Evolutionary conservation across 37 sponge, comb jelly and placozoan genomes (phyloP).

Genomic region (Bolinopsis microptera): DNA sequence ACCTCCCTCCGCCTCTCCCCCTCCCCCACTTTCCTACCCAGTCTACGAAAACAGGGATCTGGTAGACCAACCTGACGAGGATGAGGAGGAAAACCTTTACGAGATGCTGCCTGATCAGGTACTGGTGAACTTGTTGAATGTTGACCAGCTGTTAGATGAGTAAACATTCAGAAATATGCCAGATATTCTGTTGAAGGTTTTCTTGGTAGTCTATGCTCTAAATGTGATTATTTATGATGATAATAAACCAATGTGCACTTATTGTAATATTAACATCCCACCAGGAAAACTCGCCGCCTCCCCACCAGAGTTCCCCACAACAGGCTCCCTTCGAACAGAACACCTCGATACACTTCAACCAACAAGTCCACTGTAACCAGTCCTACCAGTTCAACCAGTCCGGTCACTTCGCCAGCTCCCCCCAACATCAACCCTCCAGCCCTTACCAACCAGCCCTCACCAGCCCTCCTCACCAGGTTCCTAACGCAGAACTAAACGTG

Average conservation of each 20-base stretch:
- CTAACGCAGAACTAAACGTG: neutral
- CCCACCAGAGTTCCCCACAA: neutral
- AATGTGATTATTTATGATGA: too few species aligned
- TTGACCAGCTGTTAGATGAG: too few species aligned
- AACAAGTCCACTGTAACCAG: neutral
- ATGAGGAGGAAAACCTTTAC: neutral
- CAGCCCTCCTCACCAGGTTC: neutral
- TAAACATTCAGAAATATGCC: too few species aligned
- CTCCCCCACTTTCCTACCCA: conserved; percentile 24
- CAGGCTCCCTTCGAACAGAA: neutral
- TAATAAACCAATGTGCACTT: too few species aligned
- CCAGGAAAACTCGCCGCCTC: neutral
- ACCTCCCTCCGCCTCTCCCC: conserved; percentile 1
- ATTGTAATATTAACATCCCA: too few species aligned
- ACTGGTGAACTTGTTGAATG: too few species aligned
- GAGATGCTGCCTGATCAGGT: conserved; percentile 32
- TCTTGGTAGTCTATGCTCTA: too few species aligned
- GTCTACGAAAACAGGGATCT: conserved; percentile 14
- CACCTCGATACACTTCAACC: neutral
- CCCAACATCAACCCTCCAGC: neutral
- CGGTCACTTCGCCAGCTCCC: neutral
- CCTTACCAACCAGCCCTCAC: neutral
- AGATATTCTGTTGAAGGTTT: too few species aligned
- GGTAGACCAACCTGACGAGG: neutral
- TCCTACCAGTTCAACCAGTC: neutral